Evolutionary conservation across 2,888 invertebrate genomes (phyloP), one percentile per base, ranked within the genome.

Genomic region (Folsomia manolachei): DNA sequence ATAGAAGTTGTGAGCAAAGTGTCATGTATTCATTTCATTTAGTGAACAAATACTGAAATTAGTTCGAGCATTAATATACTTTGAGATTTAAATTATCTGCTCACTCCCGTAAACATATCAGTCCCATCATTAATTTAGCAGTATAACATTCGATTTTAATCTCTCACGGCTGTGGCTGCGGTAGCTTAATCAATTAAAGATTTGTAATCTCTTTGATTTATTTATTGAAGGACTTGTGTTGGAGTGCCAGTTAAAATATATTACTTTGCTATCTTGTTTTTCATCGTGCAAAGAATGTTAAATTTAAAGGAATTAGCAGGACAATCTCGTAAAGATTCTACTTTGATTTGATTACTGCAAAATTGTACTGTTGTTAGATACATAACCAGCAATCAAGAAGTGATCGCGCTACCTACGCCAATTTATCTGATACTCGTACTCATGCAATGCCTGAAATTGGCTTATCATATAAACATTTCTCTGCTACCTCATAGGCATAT

Each of bases 21-120:
- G 14, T 24, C 23, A 24, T 63, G 24, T 23, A 63, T 63, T 63
- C 21, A 63, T 60, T 21, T 21, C 52, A 52, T 14, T 52, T 14
- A 52, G 11, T 69, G 62, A 39, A 69, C 69, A 62, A 61, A 69
- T 62, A 23, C 1, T 60, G 56, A 69, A 61, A 69, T n/a, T n/a
- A n/a, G n/a, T n/a, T n/a, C n/a, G n/a, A n/a, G n/a, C n/a, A n/a
- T n/a, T n/a, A n/a, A n/a, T n/a, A n/a, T n/a, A n/a, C n/a, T n/a
- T n/a, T n/a, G n/a, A n/a, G n/a, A 56, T 14, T 56, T n/a, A 56
- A 56, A 56, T 56, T n/a, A n/a, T n/a, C n/a, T n/a, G n/a, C n/a
- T n/a, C n/a, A n/a, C n/a, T n/a, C n/a, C n/a, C n/a, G n/a, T n/a
- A n/a, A n/a, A n/a, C n/a, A n/a, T n/a, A n/a, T n/a, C n/a, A n/a